These are phyloP conservation scores for Bombus breviceps DNA, from an alignment of 1,140 invertebrate species.

Conservation along the genomic window DNA sequence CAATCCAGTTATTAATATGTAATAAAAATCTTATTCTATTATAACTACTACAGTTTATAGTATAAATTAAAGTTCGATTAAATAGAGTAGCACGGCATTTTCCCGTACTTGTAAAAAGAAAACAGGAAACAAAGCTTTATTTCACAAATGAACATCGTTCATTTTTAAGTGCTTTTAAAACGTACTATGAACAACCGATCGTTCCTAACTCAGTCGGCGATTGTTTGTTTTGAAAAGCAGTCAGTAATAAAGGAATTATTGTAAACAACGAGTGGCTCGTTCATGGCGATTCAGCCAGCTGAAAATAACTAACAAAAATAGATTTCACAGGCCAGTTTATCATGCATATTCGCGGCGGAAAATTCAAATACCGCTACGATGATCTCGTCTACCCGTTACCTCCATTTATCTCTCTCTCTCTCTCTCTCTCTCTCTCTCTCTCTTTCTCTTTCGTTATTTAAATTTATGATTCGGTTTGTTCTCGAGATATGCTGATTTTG, in stretches of 20 bases:
- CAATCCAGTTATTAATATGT: no score
- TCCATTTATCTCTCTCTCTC: no score
- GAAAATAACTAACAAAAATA: background rate
- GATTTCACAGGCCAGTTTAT: slow-evolving; percentile 30
- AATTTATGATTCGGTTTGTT: slow-evolving; percentile 21
- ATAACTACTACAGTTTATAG: no score
- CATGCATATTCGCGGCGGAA: slow-evolving; percentile 11
- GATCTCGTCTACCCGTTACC: background rate
- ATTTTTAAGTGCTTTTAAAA: background rate
- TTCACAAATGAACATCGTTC: background rate
- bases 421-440: background rate
- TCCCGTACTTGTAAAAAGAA: background rate
- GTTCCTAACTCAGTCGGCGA: background rate
- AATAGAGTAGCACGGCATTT: background rate
- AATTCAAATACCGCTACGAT: background rate
- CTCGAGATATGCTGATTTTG: background rate
- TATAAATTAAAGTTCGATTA: background rate
- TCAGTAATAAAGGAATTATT: slow-evolving; percentile 2
- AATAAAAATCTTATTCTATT: no score
- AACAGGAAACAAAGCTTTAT: background rate
- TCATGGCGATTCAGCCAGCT: background rate
- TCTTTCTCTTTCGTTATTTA: background rate
- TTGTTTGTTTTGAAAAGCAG: slow-evolving; percentile 2
- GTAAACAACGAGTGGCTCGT: slow-evolving; percentile 1
- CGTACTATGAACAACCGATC: background rate